These are phyloP conservation scores for Xiphorhynchus erythropygius DNA, from an alignment of 2,797 vertebrate genomes.

Conservation along the genomic window DNA sequence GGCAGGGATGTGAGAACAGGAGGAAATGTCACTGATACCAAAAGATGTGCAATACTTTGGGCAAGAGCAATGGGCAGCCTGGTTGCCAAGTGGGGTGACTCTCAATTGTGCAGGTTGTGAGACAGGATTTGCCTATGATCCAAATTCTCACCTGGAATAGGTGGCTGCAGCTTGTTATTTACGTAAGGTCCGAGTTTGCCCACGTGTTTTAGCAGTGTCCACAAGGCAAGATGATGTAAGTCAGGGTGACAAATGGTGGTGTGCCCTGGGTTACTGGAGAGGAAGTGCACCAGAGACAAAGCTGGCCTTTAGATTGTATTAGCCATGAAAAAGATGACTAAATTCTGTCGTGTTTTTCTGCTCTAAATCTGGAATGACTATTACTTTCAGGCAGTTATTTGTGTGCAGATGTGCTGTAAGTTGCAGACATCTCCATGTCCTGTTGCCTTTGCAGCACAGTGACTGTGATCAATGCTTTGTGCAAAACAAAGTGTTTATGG, in stretches of 20 bases:
- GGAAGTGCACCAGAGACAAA: neutral
- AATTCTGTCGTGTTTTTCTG: neutral
- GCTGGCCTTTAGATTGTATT: neutral
- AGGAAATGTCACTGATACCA: fast-evolving
- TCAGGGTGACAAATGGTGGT: neutral
- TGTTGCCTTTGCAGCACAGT: neutral
- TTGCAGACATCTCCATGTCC: neutral
- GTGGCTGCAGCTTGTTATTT: neutral
- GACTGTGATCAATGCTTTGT: neutral
- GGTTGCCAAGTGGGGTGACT: neutral
- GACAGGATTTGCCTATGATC: neutral
- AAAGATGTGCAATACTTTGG: neutral
- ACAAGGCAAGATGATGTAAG: neutral
- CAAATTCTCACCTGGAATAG: neutral
- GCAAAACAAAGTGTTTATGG: neutral
- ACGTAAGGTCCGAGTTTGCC: neutral
- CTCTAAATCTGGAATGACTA: neutral
- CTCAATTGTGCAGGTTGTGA: neutral
- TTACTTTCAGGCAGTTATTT: neutral
- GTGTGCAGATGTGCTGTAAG: neutral
- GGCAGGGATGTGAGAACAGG: neutral
- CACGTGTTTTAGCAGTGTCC: neutral
- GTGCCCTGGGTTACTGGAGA: neutral
- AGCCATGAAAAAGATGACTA: neutral
- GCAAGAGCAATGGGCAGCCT: neutral